Evolutionary conservation across 2,113 vertebrate species (phyloP).

Genomic region (Paratilapia polleni): DNA sequence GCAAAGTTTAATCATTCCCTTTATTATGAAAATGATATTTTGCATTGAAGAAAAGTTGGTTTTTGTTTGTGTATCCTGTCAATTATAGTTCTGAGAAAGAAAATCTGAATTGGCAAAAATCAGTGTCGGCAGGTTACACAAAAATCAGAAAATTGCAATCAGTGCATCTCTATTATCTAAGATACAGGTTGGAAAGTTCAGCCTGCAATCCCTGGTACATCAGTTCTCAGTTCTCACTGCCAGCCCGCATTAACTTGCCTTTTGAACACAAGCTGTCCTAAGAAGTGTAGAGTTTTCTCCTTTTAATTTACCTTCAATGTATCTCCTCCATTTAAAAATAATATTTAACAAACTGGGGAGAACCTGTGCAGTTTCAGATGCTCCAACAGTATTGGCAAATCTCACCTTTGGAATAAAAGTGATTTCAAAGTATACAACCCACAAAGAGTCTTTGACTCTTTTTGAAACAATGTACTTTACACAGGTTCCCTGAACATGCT

Average conservation of each 20-base stretch:
- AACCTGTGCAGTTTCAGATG: neutral
- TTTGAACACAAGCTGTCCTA: neutral
- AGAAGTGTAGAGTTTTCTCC: too few species aligned
- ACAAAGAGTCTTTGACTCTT: too few species aligned
- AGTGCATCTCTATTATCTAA: neutral
- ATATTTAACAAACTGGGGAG: neutral
- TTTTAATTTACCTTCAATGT: neutral
- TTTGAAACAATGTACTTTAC: too few species aligned
- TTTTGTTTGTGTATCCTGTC: neutral
- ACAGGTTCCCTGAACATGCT: too few species aligned
- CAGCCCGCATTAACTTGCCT: neutral
- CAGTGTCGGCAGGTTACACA: too few species aligned
- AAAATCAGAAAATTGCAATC: neutral
- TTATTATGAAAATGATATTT: neutral
- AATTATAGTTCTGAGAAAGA: neutral
- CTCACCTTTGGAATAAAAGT: neutral
- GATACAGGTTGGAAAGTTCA: neutral
- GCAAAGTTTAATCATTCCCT: too few species aligned
- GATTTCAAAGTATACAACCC: neutral
- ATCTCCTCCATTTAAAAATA: neutral
- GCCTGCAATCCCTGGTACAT: too few species aligned
- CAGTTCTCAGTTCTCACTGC: neutral
- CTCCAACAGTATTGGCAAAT: neutral
- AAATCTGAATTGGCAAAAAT: neutral
- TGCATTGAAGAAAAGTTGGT: neutral